These are phyloP conservation scores for Mesochorus sp. DNA, from an alignment of 2,888 invertebrate genomes.

Conservation along the genomic window DNA sequence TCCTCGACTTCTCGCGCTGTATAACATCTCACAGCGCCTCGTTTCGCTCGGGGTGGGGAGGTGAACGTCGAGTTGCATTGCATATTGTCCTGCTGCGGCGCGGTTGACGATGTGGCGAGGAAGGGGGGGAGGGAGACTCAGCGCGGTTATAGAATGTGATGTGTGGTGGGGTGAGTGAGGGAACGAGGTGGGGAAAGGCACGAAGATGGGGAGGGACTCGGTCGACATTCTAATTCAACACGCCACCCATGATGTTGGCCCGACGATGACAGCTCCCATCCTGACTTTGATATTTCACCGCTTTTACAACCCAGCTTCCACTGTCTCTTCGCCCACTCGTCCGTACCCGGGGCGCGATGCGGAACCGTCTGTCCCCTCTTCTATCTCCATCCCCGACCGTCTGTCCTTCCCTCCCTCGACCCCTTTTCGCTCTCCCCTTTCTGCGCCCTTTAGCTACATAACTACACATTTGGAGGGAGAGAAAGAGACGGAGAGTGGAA, in stretches of 20 bases:
- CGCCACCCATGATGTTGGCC: constrained; percentile 82
- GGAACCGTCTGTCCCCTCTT: constrained; percentile 64
- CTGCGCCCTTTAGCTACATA: too few species aligned
- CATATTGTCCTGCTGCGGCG: constrained; percentile 64
- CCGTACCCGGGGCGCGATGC: constrained; percentile 62
- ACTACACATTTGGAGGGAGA: too few species aligned
- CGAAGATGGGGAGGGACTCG: constrained; percentile 84
- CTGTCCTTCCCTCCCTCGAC: constrained; percentile 55
- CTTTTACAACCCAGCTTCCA: constrained; percentile 75
- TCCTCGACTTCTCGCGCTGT: constrained; percentile 80
- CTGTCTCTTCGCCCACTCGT: constrained; percentile 67
- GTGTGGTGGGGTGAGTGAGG: constrained; percentile 84
- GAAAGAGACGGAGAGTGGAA: neutral
- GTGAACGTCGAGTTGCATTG: constrained; percentile 66
- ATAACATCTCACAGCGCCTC: constrained; percentile 72
- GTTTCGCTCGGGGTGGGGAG: constrained; percentile 80
- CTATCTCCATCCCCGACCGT: constrained; percentile 65
- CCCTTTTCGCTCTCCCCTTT: constrained; percentile 12
- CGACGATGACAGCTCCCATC: constrained; percentile 83
- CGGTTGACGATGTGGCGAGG: constrained; percentile 63
- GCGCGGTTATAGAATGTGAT: constrained; percentile 74
- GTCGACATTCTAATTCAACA: constrained; percentile 82
- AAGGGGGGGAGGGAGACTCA: constrained; percentile 82
- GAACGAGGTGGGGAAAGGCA: constrained; percentile 77
- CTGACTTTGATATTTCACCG: constrained; percentile 82